These are phyloP conservation scores for Zaprionus davidi DNA, from an alignment of 1,140 invertebrate genomes.

Conservation along the genomic window DNA sequence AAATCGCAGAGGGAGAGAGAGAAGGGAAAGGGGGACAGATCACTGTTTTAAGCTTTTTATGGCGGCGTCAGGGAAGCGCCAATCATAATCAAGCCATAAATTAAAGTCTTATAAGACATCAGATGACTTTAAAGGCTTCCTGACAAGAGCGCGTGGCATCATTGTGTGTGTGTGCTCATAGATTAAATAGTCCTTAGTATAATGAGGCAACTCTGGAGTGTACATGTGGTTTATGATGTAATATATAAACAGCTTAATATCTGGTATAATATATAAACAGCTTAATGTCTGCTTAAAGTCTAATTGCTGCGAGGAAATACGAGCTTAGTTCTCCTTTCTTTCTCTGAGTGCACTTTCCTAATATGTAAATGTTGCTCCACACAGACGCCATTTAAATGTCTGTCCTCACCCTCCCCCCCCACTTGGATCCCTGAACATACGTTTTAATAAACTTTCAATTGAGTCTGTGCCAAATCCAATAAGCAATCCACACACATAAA, in stretches of 20 bases:
- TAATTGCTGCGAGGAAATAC: neutral
- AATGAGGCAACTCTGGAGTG: neutral
- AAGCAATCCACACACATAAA: slow-evolving; percentile 56
- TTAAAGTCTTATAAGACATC: slow-evolving; percentile 37
- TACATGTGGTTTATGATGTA: neutral
- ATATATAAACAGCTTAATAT: neutral
- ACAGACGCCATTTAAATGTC: slow-evolving; percentile 30
- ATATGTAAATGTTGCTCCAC: slow-evolving; percentile 1
- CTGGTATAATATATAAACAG: neutral
- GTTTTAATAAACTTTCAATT: slow-evolving; percentile 51
- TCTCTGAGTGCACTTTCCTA: neutral
- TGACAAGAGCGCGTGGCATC: slow-evolving; percentile 5
- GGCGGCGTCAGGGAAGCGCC: slow-evolving; percentile 46
- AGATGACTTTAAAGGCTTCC: slow-evolving; percentile 33
- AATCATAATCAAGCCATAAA: slow-evolving; percentile 51
- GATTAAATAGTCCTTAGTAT: slow-evolving; percentile 18
- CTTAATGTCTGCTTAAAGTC: neutral
- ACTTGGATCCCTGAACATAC: neutral
- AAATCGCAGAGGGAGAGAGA: slow-evolving; percentile 3
- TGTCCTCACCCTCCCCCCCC: neutral
- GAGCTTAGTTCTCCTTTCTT: slow-evolving; percentile 3
- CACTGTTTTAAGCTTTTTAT: slow-evolving; percentile 35
- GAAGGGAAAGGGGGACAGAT: neutral
- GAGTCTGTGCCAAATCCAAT: slow-evolving; percentile 56
- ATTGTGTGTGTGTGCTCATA: slow-evolving; percentile 28